Conservation (phyloP, 2,797 vertebrate genomes). For the Lepilemur septentrionalis region DNA sequence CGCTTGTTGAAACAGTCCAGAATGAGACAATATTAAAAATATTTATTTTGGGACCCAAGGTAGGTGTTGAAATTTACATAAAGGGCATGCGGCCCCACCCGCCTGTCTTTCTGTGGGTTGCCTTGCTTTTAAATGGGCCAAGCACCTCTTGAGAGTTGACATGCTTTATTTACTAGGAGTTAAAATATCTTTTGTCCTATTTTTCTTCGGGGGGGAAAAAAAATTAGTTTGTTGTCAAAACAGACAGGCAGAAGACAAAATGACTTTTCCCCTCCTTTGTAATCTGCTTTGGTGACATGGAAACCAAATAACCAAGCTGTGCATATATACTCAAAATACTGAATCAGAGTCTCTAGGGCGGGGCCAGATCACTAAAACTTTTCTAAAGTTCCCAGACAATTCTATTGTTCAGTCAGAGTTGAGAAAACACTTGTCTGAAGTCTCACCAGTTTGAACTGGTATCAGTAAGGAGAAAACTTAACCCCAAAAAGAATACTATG, state of each 20-base stretch:
- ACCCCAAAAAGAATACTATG: neutral
- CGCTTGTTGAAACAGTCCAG: neutral
- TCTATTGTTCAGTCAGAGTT: neutral
- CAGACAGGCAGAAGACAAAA: conserved; percentile 17
- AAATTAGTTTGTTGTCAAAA: conserved; percentile 51
- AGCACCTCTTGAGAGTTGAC: conserved; percentile 51
- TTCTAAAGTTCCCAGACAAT: neutral
- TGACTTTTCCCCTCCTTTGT: neutral
- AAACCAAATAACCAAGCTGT: neutral
- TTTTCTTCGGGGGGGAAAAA: conserved; percentile 41
- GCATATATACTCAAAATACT: neutral
- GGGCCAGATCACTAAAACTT: neutral
- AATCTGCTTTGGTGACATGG: neutral
- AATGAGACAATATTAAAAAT: conserved; percentile 59
- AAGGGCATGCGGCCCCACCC: conserved; percentile 33
- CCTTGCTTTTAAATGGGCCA: neutral
- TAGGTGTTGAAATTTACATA: conserved; percentile 69
- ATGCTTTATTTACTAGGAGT: conserved; percentile 71
- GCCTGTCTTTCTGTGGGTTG: conserved; percentile 9
- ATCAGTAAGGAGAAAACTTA: neutral
- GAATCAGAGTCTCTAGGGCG: neutral
- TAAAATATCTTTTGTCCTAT: conserved; percentile 67
- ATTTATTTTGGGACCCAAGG: conserved; percentile 51
- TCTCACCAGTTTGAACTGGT: neutral
- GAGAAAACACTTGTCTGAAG: neutral